Evolutionary conservation across 1,140 invertebrate genomes (phyloP).

Genomic region (Euwallacea similis): DNA sequence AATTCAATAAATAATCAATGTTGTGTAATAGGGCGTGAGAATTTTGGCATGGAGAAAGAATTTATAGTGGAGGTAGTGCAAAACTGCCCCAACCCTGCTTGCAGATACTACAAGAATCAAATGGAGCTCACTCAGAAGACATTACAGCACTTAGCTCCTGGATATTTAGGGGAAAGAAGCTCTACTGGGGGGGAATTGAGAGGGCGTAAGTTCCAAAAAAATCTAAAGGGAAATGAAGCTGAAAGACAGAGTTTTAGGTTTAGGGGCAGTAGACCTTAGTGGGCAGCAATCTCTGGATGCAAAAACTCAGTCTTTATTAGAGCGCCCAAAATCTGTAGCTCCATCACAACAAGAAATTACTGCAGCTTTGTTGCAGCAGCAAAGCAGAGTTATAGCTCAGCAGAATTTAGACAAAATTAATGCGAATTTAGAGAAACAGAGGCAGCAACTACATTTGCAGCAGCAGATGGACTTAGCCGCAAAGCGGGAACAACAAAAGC

Average conservation of each 20-base stretch:
- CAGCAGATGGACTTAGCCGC: conserved; percentile 48
- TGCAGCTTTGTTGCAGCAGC: conserved; percentile 61
- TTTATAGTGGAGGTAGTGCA: conserved; percentile 85
- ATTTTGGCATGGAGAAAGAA: conserved; percentile 88
- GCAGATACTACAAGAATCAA: conserved; percentile 83
- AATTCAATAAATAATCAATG: neutral
- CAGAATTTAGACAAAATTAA: conserved; percentile 62
- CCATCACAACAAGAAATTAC: conserved; percentile 56
- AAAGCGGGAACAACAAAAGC: conserved; percentile 44
- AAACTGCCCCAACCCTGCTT: conserved; percentile 82
- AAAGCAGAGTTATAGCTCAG: conserved; percentile 60
- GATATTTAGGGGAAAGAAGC: conserved; percentile 48
- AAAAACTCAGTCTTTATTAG: conserved; percentile 45
- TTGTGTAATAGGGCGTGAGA: conserved; percentile 60
- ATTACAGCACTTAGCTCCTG: conserved; percentile 56
- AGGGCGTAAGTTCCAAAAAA: conserved; percentile 3
- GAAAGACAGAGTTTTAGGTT: neutral
- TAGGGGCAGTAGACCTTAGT: conserved; percentile 48
- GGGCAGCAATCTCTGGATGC: conserved; percentile 46
- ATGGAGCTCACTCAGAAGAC: conserved; percentile 69
- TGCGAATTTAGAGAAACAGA: conserved; percentile 60
- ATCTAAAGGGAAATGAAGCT: too few species aligned
- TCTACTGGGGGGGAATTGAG: conserved; percentile 29
- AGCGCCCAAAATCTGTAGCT: conserved; percentile 52
- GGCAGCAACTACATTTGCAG: conserved; percentile 52